Conservation (phyloP, 2,888 invertebrate genomes). For the Nemotelus pantherinus region DNA sequence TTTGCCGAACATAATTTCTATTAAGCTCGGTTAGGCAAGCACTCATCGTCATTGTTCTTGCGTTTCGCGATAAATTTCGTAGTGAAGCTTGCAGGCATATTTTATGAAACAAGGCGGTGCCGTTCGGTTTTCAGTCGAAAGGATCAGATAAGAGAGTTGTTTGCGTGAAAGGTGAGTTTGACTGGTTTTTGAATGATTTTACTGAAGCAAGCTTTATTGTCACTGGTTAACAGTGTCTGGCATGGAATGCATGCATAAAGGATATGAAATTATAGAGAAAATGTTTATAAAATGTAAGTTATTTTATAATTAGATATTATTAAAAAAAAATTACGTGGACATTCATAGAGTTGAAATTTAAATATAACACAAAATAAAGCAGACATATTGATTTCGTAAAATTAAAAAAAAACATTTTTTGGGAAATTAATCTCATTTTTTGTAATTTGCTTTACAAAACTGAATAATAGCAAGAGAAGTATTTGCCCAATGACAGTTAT, state of each 20-base stretch:
- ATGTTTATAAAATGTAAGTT: too few relatives aligned
- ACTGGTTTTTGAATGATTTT: slow-evolving; percentile 23
- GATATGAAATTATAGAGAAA: too few relatives aligned
- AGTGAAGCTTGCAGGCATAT: slow-evolving; percentile 41
- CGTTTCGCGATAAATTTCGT: slow-evolving; percentile 27
- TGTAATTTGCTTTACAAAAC: too few relatives aligned
- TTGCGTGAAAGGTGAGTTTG: slow-evolving; percentile 46
- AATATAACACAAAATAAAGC: too few relatives aligned
- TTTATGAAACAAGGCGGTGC: slow-evolving; percentile 48
- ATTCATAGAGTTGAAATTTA: too few relatives aligned
- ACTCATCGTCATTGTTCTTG: slow-evolving; percentile 34
- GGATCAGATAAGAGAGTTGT: slow-evolving; percentile 45
- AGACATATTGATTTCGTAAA: too few relatives aligned
- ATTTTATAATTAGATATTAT: too few relatives aligned
- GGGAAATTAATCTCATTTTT: too few relatives aligned
- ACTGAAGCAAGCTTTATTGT: neutral
- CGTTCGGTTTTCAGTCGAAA: slow-evolving; percentile 42
- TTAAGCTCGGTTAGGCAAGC: slow-evolving; percentile 38
- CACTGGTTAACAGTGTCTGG: neutral
- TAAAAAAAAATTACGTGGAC: too few relatives aligned
- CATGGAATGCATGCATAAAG: neutral
- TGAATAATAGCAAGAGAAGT: too few relatives aligned
- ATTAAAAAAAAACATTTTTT: too few relatives aligned
- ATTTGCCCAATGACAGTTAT: too few relatives aligned
- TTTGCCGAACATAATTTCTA: slow-evolving; percentile 42